Evolutionary conservation across 2,888 invertebrate species (phyloP), one percentile per base, ranked within the genome.

Genomic region (Drosophila incognita): DNA sequence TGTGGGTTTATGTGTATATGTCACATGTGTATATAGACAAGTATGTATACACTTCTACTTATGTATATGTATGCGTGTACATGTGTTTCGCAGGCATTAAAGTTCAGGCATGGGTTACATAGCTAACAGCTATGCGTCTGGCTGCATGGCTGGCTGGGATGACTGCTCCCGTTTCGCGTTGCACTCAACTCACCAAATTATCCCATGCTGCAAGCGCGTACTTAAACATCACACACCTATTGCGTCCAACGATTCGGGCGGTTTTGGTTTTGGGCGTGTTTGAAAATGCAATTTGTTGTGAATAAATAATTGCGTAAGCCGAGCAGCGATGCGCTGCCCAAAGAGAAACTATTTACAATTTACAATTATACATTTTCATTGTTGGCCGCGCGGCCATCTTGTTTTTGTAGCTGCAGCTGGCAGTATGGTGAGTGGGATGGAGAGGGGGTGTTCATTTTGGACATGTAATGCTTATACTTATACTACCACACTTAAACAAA

Each of bases 211-310:
- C n/a, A n/a, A 40, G 4, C 24, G 15, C 53, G 52, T 60, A 13
- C 21, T 24, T 29, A n/a, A n/a, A 29, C 21, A 46, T 24, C 24
- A 46, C 24, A 46, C 40, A 18, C 56, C 36, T 13, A n/a, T 54
- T n/a, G 31, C 11, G 15, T 46, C 18, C 31, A 46, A 15, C 46
- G 24, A 8, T 33, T 33, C 13, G 24, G 24, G 33, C 13, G 24
- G 24, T n/a, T 27, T 33, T 54, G 15, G 33, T n/a, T 24, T 24
- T 54, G 61, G 61, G 54, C n/a, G 31, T 62, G 42, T 42, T 46
- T 56, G 7, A 46, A 24, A 46, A 48, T 76, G 58, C 76, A 72
- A 76, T 65, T 76, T 76, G 59, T 72, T 72, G 67, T 72, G 59
- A 76, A 76, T 65, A 71, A 70, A 73, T 60, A 71, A 69, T 64